Percentiles rank a stretch among this genome's conserved stretches.
Conservation (phyloP, 2,113 vertebrate genomes). For the Pogona vitticeps region DNA sequence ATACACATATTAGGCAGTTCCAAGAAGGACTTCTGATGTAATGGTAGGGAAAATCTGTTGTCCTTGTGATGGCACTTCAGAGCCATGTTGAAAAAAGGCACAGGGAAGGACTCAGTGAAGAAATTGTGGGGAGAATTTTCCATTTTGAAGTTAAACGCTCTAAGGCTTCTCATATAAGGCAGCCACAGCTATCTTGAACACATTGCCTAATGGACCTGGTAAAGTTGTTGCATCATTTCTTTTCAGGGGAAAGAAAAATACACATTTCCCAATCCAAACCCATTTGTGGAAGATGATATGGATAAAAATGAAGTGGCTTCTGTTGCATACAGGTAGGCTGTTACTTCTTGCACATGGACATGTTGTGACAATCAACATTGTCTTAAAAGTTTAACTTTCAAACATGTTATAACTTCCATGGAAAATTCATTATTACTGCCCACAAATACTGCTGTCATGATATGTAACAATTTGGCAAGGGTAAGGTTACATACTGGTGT, state of each 20-base stretch:
- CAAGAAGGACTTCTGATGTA: background rate
- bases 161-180: background rate
- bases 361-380: background rate
- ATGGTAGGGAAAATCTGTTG: accelerated
- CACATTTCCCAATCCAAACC: constrained; percentile 94
- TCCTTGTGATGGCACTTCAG: background rate
- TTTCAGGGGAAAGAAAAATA: constrained; percentile 89
- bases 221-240: background rate
- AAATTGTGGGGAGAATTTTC: background rate
- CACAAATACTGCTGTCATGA: background rate
- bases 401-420: accelerated
- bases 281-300: constrained; percentile 96
- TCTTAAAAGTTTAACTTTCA: background rate
- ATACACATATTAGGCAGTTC: background rate
- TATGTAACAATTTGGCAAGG: background rate
- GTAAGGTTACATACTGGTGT: background rate
- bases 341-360: background rate
- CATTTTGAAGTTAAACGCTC: background rate
- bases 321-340: constrained; percentile 90
- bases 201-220: background rate
- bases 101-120: background rate
- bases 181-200: background rate
- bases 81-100: constrained; percentile 1
- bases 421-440: background rate
- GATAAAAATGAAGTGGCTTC: constrained; percentile 98